A percentile compares a stretch with the other conserved stretches of the same genome.
phyloP scores from a whole-genome alignment of 2,113 vertebrate species.

The Glareola pratincola region DNA sequence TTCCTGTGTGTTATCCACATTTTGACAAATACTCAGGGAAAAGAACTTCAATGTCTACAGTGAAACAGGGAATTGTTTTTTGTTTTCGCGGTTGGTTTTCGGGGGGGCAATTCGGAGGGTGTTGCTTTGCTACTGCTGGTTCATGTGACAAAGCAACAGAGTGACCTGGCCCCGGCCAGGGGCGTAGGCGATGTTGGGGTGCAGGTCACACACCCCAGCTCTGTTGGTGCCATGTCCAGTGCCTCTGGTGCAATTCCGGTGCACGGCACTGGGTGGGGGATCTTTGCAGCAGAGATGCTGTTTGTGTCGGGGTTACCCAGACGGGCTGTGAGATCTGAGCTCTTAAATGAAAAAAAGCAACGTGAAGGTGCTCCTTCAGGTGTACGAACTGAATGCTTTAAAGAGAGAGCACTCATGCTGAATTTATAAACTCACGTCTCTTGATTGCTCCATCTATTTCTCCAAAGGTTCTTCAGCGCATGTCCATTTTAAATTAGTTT shows the following conservation, averaged over 20 bases:
- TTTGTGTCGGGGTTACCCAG: background rate
- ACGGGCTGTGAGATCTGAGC: background rate
- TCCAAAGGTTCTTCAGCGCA: background rate
- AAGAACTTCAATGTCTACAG: background rate
- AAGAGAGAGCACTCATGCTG: background rate
- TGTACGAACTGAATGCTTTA: background rate
- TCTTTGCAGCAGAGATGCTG: background rate
- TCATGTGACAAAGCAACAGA: background rate
- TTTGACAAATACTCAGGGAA: background rate
- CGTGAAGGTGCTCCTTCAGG: background rate
- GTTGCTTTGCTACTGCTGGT: background rate
- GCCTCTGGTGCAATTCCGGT: background rate
- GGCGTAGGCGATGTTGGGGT: background rate
- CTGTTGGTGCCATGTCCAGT: background rate
- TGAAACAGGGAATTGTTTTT: background rate
- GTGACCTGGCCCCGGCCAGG: fast-evolving
- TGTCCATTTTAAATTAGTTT: background rate
- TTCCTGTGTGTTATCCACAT: background rate
- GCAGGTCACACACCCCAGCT: background rate
- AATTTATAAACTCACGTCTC: background rate
- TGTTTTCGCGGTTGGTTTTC: background rate
- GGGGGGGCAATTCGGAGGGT: background rate
- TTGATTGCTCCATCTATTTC: background rate
- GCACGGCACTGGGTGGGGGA: fast-evolving
- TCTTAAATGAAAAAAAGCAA: background rate